A percentile compares a stretch with the other conserved stretches of the same genome.
Conservation (phyloP, 2,797 vertebrate genomes). For the Mallotus villosus region DNA sequence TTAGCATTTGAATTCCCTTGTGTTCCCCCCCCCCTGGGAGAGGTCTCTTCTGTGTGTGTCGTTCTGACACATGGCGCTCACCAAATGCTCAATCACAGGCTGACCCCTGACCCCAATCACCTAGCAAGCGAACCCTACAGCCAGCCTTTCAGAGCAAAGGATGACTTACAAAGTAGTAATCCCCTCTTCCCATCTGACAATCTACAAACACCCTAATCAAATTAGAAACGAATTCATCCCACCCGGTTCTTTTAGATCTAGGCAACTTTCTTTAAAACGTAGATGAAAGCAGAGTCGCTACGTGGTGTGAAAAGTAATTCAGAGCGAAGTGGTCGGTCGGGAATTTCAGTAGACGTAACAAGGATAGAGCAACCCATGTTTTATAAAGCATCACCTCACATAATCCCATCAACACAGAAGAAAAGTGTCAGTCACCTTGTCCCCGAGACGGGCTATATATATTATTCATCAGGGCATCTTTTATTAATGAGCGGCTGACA, state of each 20-base stretch:
- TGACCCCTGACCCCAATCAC: not conserved
- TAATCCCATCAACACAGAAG: not conserved
- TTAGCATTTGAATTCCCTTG: not conserved
- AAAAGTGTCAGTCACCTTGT: constrained; percentile 1
- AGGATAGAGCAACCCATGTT: not conserved
- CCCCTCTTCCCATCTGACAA: not conserved
- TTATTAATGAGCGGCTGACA: constrained; percentile 25
- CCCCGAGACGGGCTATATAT: constrained; percentile 4
- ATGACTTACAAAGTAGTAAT: not conserved
- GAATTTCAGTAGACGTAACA: not conserved
- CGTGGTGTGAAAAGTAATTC: not conserved
- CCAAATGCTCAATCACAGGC: not conserved
- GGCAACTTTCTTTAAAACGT: not conserved
- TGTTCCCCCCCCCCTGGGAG: not conserved
- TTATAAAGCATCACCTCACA: not conserved
- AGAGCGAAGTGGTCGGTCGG: not conserved
- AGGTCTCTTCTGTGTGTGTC: not conserved
- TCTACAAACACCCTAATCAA: too few species aligned
- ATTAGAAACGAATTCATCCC: not conserved
- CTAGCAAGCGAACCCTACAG: not conserved
- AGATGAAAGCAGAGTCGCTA: not conserved
- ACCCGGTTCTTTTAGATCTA: not conserved
- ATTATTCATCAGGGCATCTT: constrained; percentile 28
- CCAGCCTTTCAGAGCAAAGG: not conserved
- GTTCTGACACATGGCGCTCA: not conserved